Evolutionary conservation across 2,888 invertebrate genomes (phyloP), one percentile per base, ranked within the genome.

Genomic region (Parnassius apollo): DNA sequence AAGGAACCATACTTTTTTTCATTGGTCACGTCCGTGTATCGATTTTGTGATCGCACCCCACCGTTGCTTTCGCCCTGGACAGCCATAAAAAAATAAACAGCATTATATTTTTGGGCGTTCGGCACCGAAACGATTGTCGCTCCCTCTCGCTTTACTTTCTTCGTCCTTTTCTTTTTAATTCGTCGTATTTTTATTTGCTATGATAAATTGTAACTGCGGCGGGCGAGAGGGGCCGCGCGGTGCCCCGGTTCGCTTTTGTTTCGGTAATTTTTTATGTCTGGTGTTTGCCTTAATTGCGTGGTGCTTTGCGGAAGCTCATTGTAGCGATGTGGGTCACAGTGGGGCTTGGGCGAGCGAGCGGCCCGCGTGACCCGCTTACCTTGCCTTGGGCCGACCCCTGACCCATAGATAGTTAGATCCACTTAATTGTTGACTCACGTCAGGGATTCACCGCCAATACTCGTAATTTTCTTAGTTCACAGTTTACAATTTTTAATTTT

Each of bases 211-310:
- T 89, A 84, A 85, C 86, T 78, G 86, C 82, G 81, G 80, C 72
- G 81, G 79, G 75, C 80, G 81, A 46, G 74, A 66, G 70, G 70
- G 72, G 71, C 72, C 67, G 68, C 70, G 65, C 65, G 69, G 60
- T 64, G 69, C 77, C 79, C 74, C 80, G 70, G 75, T 78, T 80
- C 82, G 84, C 88, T 86, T 89, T 91, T 91, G 89, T 90, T 91
- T 90, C 87, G 84, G 88, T 88, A 88, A 86, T 89, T 89, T 90
- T 91, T 91, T 91, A 89, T 88, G 87, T 91, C 90, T 88, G 85
- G 83, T 86, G 88, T 86, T 82, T 80, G 78, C 86, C 84, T 88
- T 91, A 91, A 91, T 91, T 90, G 90, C 86, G 83, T 85, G 81
- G 82, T 81, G 83, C 82, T 81, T 80, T 82, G 81, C 83, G 88